These are phyloP conservation scores for Sapayoa aenigma DNA, from an alignment of 2,113 vertebrate species.

Conservation along the genomic window DNA sequence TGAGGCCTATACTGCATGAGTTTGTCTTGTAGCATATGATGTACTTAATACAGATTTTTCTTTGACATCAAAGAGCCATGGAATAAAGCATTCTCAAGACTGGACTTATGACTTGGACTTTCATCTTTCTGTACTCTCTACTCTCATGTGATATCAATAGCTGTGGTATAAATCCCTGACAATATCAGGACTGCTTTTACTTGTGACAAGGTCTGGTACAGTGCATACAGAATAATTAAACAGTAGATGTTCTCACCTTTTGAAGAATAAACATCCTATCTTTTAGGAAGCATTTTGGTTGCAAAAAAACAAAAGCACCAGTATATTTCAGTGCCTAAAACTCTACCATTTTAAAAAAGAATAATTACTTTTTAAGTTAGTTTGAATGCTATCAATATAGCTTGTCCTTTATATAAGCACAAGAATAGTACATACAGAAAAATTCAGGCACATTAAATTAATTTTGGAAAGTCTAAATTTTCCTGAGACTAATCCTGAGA, in stretches of 20 bases:
- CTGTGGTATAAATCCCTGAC: not conserved
- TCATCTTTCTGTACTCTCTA: not conserved
- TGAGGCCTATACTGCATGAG: not conserved
- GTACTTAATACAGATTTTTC: not conserved
- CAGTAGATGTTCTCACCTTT: not conserved
- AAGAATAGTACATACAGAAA: not conserved
- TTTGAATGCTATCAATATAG: not conserved
- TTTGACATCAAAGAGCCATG: not conserved
- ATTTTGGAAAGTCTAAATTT: not conserved
- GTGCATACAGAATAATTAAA: not conserved
- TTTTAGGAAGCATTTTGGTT: not conserved
- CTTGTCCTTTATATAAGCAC: not conserved
- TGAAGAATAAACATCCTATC: not conserved
- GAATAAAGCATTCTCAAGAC: not conserved
- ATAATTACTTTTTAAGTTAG: not conserved
- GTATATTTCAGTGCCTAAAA: not conserved
- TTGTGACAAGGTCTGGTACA: not conserved
- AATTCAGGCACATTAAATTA: not conserved
- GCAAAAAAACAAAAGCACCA: not conserved
- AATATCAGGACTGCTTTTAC: not conserved
- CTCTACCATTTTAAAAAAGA: not conserved
- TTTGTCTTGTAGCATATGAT: not conserved
- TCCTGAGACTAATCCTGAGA: not conserved
- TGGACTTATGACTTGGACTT: not conserved
- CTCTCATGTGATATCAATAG: not conserved